Conservation (phyloP, 2,113 vertebrate genomes). For the Hemichromis elongatus region DNA sequence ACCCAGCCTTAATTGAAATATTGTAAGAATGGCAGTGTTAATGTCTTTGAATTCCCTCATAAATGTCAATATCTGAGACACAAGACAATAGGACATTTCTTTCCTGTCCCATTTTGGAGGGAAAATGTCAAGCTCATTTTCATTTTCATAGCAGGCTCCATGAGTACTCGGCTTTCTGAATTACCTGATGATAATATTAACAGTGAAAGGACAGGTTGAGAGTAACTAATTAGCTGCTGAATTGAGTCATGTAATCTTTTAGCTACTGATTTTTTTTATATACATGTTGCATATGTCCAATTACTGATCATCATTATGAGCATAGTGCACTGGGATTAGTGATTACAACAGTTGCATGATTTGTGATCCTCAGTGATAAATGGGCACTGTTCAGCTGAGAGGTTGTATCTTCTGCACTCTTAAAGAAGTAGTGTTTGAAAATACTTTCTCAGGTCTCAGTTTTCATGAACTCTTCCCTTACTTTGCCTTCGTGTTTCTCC, state of each 20-base stretch:
- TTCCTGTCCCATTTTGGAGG: slow-evolving; percentile 6
- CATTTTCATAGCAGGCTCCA: slow-evolving; percentile 23
- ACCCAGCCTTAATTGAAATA: slow-evolving; percentile 65
- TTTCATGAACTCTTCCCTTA: background rate
- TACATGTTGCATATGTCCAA: slow-evolving; percentile 26
- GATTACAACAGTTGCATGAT: background rate
- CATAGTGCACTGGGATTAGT: slow-evolving; percentile 10
- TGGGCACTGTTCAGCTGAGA: background rate
- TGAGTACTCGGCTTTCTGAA: background rate
- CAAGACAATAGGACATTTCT: background rate
- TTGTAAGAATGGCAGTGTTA: slow-evolving; percentile 32
- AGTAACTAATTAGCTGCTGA: slow-evolving; percentile 35
- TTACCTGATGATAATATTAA: background rate
- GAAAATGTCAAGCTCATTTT: slow-evolving; percentile 54
- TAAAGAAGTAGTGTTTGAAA: background rate
- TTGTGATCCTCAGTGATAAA: background rate
- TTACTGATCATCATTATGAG: slow-evolving; percentile 23
- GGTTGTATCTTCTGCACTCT: background rate
- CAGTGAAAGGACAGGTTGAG: background rate
- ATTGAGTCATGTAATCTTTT: background rate
- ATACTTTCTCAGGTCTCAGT: background rate
- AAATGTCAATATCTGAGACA: slow-evolving; percentile 64
- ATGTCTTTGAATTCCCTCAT: slow-evolving; percentile 29
- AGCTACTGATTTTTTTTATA: slow-evolving; percentile 14
- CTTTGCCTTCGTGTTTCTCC: background rate